Evolutionary conservation across 2,888 invertebrate species (phyloP), one percentile per base, ranked within the genome.

Genomic region (Drosophila testacea): DNA sequence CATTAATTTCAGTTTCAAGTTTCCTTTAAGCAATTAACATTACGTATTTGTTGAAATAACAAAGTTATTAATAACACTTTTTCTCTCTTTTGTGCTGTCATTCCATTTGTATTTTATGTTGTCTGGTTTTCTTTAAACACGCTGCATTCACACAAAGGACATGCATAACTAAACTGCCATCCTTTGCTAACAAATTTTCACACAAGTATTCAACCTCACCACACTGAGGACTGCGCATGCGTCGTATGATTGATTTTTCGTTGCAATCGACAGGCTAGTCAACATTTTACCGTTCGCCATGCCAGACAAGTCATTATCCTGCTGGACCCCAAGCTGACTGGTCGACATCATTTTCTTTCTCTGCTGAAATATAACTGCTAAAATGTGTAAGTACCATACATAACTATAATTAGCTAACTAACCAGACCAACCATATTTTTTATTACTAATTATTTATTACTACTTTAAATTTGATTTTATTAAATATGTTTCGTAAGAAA

Each of bases 161-260:
- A 62, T 54, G 74, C 55, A 51, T 59, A 60, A 78, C 64, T 59
- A 55, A 77, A 38, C 55, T 57, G 50, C 28, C 51, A 36, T 67
- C 67, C 75, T 44, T 50, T 79, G 83, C 65, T 56, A 63, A 60
- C 47, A 41, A 61, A 63, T 50, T 52, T 66, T 39, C 39, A 69
- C 34, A 51, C 57, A 60, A 52, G 27, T 4, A 34, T 51, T 64
- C 13, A 38, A 38, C 66, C 54, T 69, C 70, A 73, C 83, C 72
- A 75, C 73, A 55, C 42, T 54, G 51, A 6, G 46, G 42, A 72
- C 62, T 79, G 90, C 91, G 91, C 91, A 91, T 84, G 91, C 82
- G 83, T 78, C 69, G 72, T 78, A 89, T 81, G 77, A 91, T 91
- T 81, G 88, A 91, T 90, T 90, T 90, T 81, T 60, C 44, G 27